Evolutionary conservation across 2,888 invertebrate species (phyloP), one percentile per base, ranked within the genome.

Genomic region (Baronia brevicornis): DNA sequence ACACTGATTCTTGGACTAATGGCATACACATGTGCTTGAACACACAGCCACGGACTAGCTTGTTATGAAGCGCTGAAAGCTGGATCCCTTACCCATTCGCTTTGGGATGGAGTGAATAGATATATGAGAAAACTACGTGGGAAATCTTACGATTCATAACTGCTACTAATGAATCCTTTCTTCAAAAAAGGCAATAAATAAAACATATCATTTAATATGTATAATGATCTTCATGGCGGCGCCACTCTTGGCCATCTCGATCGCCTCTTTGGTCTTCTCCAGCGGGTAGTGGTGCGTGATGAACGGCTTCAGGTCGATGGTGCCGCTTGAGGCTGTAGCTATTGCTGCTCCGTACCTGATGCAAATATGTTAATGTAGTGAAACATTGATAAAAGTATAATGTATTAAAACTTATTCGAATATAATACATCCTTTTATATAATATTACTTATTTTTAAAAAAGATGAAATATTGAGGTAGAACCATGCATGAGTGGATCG

Each of bases 171-270:
- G 13, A 14, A 13, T 5, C 3, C 14, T 5, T 5, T 9, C 3
- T 9, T 9, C 7, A 2, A 3, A 10, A 23, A 11, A 2, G 3
- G 11, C 6, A 18, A 17, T 10, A 17, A 27, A 27, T 10, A 3
- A 10, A 13, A 5, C 3, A 1, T 13, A 26, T 7, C 5, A 43
- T 10, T 32, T 43, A 53, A 84, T 73, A 48, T 95, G 91, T 54
- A 96, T 95, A 84, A 96, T 92, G 29, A 96, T 90, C 74, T 97
- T 97, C 60, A 97, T 92, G 15, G 90, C 92, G 27, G 86, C 79
- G 2, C 92, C 92, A 17, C 87, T 88, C 45, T 88, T 89, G 0
- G 95, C 90, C 1, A 90, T 89, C 33, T 95, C 90, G 49, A 97
- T 91, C 0, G 97, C 97, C 50, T 93, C 86, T 3, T 88, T 67